Conservation (phyloP, 2,797 vertebrate genomes). For the Rhinella marina region DNA sequence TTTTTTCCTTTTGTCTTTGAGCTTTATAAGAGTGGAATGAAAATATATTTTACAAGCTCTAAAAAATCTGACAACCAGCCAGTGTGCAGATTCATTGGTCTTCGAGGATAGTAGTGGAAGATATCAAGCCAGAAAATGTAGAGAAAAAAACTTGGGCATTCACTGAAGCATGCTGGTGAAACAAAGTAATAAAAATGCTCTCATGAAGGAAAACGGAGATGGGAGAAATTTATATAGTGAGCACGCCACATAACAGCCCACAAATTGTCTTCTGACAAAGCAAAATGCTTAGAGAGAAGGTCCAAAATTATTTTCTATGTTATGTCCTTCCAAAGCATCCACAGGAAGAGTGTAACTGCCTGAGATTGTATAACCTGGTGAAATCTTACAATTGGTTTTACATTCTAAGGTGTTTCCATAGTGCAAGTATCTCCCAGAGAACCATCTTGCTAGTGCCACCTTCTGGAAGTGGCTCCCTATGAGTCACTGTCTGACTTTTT, state of each 20-base stretch:
- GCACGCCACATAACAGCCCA: not conserved
- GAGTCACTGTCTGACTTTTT: too few relatives aligned
- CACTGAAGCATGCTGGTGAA: constrained; percentile 19
- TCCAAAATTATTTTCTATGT: not conserved
- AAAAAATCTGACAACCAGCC: constrained; percentile 30
- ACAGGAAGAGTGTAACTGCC: not conserved
- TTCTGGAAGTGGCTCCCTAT: too few relatives aligned
- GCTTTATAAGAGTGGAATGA: constrained; percentile 11
- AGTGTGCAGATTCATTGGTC: constrained; percentile 42
- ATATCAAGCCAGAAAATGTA: constrained; percentile 1
- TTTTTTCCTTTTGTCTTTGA: not conserved
- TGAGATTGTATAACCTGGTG: not conserved
- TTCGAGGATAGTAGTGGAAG: constrained; percentile 12
- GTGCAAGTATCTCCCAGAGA: too few relatives aligned
- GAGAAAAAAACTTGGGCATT: not conserved
- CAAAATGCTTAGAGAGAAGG: not conserved
- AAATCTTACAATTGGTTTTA: not conserved
- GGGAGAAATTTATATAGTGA: not conserved
- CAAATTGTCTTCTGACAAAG: not conserved
- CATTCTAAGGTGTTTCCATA: not conserved
- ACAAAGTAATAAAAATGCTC: not conserved
- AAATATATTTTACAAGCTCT: constrained; percentile 23
- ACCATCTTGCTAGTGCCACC: too few relatives aligned
- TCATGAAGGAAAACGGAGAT: not conserved
- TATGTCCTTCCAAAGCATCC: not conserved